A percentile compares a stretch with the other conserved stretches of the same genome.
Conservation (phyloP, 2,888 invertebrate species). For the Muschampia plurimacula region DNA sequence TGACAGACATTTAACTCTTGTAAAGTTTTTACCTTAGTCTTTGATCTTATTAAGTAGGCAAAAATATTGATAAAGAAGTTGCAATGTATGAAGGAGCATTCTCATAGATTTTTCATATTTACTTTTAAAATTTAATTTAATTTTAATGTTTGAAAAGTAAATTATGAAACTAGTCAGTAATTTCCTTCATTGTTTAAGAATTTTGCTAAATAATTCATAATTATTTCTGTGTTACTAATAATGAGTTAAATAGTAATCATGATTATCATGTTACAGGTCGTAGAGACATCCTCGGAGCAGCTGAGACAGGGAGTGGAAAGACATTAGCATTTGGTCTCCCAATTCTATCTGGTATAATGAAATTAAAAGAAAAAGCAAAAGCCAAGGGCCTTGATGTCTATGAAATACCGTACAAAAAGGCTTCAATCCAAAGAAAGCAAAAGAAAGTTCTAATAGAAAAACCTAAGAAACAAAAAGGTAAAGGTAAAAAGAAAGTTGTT, state of each 20-base stretch:
- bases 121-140: too few relatives aligned
- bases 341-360: slow-evolving; percentile 93
- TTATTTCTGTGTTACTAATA: background rate
- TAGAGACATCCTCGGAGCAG: slow-evolving; percentile 98
- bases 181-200: too few relatives aligned
- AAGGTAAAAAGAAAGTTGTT: slow-evolving; percentile 49
- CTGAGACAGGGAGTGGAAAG: slow-evolving; percentile 99
- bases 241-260: background rate
- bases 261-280: slow-evolving; percentile 76
- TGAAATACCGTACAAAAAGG: slow-evolving; percentile 72
- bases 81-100: too few relatives aligned
- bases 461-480: slow-evolving; percentile 46
- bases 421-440: slow-evolving; percentile 60
- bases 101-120: too few relatives aligned
- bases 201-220: too few relatives aligned
- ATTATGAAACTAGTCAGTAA: too few relatives aligned
- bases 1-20: too few relatives aligned
- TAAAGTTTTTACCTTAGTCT: too few relatives aligned
- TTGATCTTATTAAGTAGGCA: too few relatives aligned
- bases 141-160: too few relatives aligned
- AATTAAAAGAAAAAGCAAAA: slow-evolving; percentile 83
- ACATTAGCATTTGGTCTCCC: slow-evolving; percentile 99
- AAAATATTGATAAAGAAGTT: too few relatives aligned
- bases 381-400: slow-evolving; percentile 70
- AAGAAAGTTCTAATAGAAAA: slow-evolving; percentile 42